These are phyloP conservation scores for Trissolcus brochymenae DNA, from an alignment of 2,888 invertebrate species.

Conservation along the genomic window DNA sequence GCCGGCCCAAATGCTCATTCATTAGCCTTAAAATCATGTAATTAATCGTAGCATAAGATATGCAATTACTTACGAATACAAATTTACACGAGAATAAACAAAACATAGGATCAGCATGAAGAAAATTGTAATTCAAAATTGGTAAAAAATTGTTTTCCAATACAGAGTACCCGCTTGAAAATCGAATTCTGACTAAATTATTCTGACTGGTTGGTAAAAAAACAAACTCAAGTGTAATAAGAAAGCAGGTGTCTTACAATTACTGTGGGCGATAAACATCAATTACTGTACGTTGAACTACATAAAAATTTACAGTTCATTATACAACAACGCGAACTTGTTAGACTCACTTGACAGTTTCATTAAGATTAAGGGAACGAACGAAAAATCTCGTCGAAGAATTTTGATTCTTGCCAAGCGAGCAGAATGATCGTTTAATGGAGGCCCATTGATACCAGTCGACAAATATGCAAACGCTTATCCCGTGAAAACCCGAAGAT, in stretches of 20 bases:
- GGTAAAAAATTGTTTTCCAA: slow-evolving; percentile 14
- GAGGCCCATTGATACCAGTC: slow-evolving; percentile 22
- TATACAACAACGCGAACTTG: slow-evolving; percentile 17
- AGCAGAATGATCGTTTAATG: slow-evolving; percentile 17
- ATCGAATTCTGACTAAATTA: neutral
- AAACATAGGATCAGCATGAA: too few species aligned
- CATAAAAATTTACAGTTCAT: slow-evolving; percentile 23
- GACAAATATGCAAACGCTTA: slow-evolving; percentile 43
- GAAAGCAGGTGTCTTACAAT: slow-evolving; percentile 14
- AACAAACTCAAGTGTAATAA: neutral
- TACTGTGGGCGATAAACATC: slow-evolving; percentile 16
- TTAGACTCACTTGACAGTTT: slow-evolving; percentile 15
- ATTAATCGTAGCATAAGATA: slow-evolving; percentile 17
- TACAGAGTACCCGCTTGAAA: neutral
- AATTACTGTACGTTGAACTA: slow-evolving; percentile 19
- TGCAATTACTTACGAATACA: slow-evolving; percentile 9
- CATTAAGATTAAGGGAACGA: slow-evolving; percentile 23
- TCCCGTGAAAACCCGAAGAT: slow-evolving; percentile 25
- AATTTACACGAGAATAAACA: slow-evolving; percentile 6
- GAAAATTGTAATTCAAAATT: slow-evolving; percentile 2
- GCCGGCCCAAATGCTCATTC: slow-evolving; percentile 31
- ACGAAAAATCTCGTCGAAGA: slow-evolving; percentile 15
- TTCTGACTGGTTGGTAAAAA: neutral
- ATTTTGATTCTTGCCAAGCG: slow-evolving; percentile 8
- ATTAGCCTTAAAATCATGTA: slow-evolving; percentile 16